These are phyloP conservation scores for Drosophila baimaii DNA, from an alignment of 1,140 invertebrate species.

Conservation along the genomic window DNA sequence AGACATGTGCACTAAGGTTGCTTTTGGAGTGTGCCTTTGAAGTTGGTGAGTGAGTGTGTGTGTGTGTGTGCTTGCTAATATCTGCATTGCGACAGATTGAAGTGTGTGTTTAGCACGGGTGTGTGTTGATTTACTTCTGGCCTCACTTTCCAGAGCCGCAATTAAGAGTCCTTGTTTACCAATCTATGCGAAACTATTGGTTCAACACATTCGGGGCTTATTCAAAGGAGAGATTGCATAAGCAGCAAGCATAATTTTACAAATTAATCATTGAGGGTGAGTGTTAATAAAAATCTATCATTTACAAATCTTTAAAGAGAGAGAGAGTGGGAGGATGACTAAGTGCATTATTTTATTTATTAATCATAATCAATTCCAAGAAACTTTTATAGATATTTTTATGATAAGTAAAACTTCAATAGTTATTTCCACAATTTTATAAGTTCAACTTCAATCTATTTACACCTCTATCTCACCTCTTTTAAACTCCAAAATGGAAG, in stretches of 20 bases:
- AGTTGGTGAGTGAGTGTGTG: slow-evolving; percentile 14
- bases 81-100: slow-evolving; percentile 70
- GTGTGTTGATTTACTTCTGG: slow-evolving; percentile 20
- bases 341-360: too few species aligned
- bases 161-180: slow-evolving; percentile 37
- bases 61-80: slow-evolving; percentile 30
- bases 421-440: not conserved
- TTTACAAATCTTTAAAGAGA: too few species aligned
- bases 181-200: slow-evolving; percentile 4
- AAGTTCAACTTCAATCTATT: not conserved
- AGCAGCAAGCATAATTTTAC: not conserved
- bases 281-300: not conserved
- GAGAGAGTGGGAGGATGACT: too few species aligned
- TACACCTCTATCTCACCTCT: not conserved
- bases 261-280: not conserved
- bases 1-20: slow-evolving; percentile 50
- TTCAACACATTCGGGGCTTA: not conserved
- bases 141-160: not conserved
- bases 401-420: not conserved
- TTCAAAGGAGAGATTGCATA: not conserved
- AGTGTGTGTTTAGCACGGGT: slow-evolving; percentile 31
- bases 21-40: slow-evolving; percentile 21
- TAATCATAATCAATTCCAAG: too few species aligned
- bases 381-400: not conserved
- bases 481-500: not conserved